Conservation (phyloP, 2,888 invertebrate genomes). For the Mythimna impura region DNA sequence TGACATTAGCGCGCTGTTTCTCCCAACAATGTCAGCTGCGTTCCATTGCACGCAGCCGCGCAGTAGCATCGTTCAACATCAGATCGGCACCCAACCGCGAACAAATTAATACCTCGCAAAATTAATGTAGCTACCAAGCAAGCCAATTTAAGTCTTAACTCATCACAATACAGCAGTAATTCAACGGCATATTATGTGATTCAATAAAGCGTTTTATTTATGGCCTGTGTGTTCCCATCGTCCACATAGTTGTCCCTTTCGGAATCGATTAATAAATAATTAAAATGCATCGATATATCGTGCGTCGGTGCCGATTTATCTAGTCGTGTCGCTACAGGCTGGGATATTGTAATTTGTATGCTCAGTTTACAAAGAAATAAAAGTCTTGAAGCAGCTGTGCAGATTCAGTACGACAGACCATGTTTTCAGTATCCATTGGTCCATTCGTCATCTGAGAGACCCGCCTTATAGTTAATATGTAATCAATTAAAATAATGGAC, state of each 20-base stretch:
- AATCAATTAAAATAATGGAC: slow-evolving; percentile 49
- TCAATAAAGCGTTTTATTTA: slow-evolving; percentile 51
- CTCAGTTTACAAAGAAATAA: slow-evolving; percentile 37
- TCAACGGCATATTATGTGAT: slow-evolving; percentile 24
- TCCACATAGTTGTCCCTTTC: slow-evolving; percentile 57
- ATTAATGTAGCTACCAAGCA: slow-evolving; percentile 51
- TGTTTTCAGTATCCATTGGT: slow-evolving; percentile 19
- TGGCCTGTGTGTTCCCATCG: slow-evolving; percentile 53
- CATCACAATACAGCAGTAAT: slow-evolving; percentile 46
- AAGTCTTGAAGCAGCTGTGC: slow-evolving; percentile 24
- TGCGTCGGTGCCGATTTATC: slow-evolving; percentile 63
- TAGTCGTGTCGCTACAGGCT: slow-evolving; percentile 57
- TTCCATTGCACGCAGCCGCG: slow-evolving; percentile 58
- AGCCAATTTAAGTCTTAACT: slow-evolving; percentile 46
- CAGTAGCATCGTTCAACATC: slow-evolving; percentile 67
- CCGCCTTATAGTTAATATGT: slow-evolving; percentile 37
- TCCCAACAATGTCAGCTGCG: slow-evolving; percentile 58
- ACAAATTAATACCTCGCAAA: slow-evolving; percentile 74
- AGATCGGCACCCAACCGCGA: slow-evolving; percentile 73
- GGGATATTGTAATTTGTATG: slow-evolving; percentile 53
- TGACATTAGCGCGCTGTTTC: slow-evolving; percentile 56
- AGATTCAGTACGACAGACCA: slow-evolving; percentile 16
- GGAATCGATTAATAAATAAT: slow-evolving; percentile 75
- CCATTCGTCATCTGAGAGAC: slow-evolving; percentile 28
- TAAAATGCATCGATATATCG: slow-evolving; percentile 76